Conservation (phyloP, 2,888 invertebrate species). For the Perithous albicinctus region DNA sequence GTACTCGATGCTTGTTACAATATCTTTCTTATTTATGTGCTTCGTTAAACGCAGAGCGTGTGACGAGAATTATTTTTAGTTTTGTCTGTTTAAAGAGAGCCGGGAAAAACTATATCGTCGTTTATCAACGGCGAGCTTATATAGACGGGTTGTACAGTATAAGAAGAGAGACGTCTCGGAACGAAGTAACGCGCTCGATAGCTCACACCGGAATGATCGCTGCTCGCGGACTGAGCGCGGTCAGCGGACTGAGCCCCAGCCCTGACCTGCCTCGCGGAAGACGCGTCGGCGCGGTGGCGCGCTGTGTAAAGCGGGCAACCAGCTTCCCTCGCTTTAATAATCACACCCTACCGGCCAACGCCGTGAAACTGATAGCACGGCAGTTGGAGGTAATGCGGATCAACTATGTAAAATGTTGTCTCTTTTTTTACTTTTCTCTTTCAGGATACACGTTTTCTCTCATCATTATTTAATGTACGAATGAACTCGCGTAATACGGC, state of each 20-base stretch:
- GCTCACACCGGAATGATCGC: constrained; percentile 21
- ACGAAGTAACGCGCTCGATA: constrained; percentile 42
- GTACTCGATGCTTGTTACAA: constrained; percentile 37
- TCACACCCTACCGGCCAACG: not conserved
- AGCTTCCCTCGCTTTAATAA: constrained; percentile 55
- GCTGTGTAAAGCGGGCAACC: constrained; percentile 37
- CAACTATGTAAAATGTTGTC: too few relatives aligned
- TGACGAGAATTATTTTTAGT: too few relatives aligned
- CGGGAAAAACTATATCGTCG: not conserved
- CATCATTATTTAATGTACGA: too few relatives aligned
- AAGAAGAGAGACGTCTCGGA: constrained; percentile 11
- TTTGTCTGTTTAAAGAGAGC: constrained; percentile 21
- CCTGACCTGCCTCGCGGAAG: constrained; percentile 79
- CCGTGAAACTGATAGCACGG: not conserved
- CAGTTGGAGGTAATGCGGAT: not conserved
- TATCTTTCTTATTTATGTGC: too few relatives aligned
- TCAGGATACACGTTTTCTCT: too few relatives aligned
- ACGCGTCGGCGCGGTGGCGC: constrained; percentile 62
- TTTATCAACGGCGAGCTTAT: not conserved
- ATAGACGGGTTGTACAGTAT: too few relatives aligned
- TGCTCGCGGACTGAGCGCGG: constrained; percentile 54
- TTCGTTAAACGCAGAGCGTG: not conserved
- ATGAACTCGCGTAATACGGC: too few relatives aligned
- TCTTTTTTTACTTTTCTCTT: too few relatives aligned
- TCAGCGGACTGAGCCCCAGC: constrained; percentile 75